A percentile compares a stretch with the other conserved stretches of the same genome.
These are phyloP conservation scores for Ophion ventricosus DNA, from an alignment of 2,888 invertebrate species.

Conservation along the genomic window DNA sequence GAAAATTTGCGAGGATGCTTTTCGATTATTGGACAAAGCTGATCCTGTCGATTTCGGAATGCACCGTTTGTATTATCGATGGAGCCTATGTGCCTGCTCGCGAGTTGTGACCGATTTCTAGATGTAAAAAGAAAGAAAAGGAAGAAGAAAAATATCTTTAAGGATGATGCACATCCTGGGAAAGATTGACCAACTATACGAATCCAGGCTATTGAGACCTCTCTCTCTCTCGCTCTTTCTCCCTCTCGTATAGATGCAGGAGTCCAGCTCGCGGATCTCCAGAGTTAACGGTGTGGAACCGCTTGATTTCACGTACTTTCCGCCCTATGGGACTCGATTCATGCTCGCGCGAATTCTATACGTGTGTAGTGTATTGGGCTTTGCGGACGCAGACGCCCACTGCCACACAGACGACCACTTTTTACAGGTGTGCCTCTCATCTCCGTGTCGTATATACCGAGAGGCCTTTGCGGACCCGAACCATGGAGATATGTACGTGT, in stretches of 20 bases:
- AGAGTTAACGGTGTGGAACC: slow-evolving; percentile 44
- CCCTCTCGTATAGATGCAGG: slow-evolving; percentile 23
- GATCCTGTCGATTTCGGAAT: not conserved
- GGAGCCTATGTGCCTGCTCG: not conserved
- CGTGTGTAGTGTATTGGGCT: slow-evolving; percentile 2
- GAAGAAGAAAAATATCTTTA: slow-evolving; percentile 20
- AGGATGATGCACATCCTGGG: slow-evolving; percentile 43
- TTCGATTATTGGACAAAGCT: not conserved
- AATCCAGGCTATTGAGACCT: not conserved
- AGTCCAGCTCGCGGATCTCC: slow-evolving; percentile 38
- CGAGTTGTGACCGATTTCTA: slow-evolving; percentile 22
- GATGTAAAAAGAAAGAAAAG: slow-evolving; percentile 7
- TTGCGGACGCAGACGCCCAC: slow-evolving; percentile 15
- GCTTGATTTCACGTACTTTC: slow-evolving; percentile 63
- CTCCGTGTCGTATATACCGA: slow-evolving; percentile 23
- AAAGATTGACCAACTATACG: slow-evolving; percentile 42
- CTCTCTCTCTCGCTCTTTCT: not conserved
- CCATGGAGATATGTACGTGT: slow-evolving; percentile 4
- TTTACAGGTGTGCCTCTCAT: slow-evolving; percentile 32
- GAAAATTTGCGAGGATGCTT: not conserved
- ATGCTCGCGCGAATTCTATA: slow-evolving; percentile 43
- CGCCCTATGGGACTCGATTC: slow-evolving; percentile 62
- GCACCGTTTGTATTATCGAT: not conserved
- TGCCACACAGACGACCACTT: not conserved
- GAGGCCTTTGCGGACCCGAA: slow-evolving; percentile 9